Evolutionary conservation across 2,797 vertebrate genomes (phyloP).

Genomic region (Phoebastria nigripes): DNA sequence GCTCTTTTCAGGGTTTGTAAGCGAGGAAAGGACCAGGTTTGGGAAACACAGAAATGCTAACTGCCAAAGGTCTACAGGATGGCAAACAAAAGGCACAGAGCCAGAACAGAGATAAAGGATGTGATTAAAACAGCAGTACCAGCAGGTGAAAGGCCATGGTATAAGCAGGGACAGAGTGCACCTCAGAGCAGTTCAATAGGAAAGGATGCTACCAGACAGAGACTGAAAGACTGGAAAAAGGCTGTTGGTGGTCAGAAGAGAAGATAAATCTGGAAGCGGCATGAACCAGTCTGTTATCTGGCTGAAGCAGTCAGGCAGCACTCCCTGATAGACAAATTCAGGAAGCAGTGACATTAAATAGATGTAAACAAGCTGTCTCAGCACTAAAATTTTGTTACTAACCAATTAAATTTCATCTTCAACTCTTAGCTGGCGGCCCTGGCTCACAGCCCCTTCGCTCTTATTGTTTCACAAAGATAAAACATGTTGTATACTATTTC

Average conservation of each 20-base stretch:
- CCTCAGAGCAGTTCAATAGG: background rate
- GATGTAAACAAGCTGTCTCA: slow-evolving; percentile 69
- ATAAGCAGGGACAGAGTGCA: background rate
- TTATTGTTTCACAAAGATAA: slow-evolving; percentile 49
- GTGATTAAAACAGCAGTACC: background rate
- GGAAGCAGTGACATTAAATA: slow-evolving; percentile 62
- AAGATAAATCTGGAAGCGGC: slow-evolving; percentile 27
- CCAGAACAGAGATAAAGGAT: background rate
- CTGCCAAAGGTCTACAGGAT: background rate
- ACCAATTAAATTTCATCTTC: slow-evolving; percentile 68
- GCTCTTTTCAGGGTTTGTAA: background rate
- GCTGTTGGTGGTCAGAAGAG: slow-evolving; percentile 40
- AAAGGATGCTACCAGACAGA: background rate
- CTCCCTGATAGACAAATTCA: slow-evolving; percentile 58
- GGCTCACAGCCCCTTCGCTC: slow-evolving; percentile 41
- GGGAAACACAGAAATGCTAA: background rate
- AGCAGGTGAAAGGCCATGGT: background rate
- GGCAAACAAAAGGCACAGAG: background rate
- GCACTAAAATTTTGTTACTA: slow-evolving; percentile 67
- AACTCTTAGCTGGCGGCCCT: slow-evolving; percentile 50
- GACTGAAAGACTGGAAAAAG: slow-evolving; percentile 3
- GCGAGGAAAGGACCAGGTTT: background rate
- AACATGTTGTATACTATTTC: slow-evolving; percentile 41
- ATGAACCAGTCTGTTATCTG: slow-evolving; percentile 42
- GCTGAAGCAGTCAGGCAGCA: slow-evolving; percentile 61